Conservation (phyloP, 2,888 invertebrate genomes). For the Morpho deidamia region DNA sequence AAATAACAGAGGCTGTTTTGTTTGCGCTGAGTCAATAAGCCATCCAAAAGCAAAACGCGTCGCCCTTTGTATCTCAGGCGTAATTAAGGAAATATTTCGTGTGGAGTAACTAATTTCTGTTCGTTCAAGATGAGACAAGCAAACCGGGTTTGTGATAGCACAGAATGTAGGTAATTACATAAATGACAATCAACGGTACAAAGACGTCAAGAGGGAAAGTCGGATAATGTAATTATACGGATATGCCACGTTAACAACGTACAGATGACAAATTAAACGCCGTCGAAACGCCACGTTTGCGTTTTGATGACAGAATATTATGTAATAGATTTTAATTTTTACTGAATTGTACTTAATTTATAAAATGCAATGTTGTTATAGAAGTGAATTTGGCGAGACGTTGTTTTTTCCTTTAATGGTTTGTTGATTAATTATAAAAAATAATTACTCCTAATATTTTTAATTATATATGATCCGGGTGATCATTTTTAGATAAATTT, state of each 20-base stretch:
- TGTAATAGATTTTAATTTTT: too few species aligned
- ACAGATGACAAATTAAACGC: slow-evolving; percentile 35
- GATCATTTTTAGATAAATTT: too few species aligned
- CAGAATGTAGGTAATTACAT: slow-evolving; percentile 66
- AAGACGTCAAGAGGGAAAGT: slow-evolving; percentile 63
- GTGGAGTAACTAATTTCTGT: slow-evolving; percentile 50
- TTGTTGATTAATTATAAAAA: too few species aligned
- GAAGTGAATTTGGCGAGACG: too few species aligned
- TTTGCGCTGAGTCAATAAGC: slow-evolving; percentile 23
- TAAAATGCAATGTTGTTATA: too few species aligned
- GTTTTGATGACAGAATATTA: neutral
- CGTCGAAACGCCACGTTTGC: slow-evolving; percentile 30
- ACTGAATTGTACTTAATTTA: too few species aligned
- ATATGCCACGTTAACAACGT: slow-evolving; percentile 51
- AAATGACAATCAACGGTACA: slow-evolving; percentile 67
- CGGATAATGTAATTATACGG: slow-evolving; percentile 63
- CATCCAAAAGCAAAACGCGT: slow-evolving; percentile 39
- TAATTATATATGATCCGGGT: too few species aligned
- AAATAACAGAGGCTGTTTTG: slow-evolving; percentile 11
- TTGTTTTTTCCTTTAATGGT: too few species aligned
- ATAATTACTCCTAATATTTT: too few species aligned
- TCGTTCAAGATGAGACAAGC: slow-evolving; percentile 37
- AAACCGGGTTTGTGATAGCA: slow-evolving; percentile 43
- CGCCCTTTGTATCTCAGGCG: slow-evolving; percentile 40
- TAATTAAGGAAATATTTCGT: slow-evolving; percentile 63